Base-by-base conservation (phyloP, 2,888 invertebrate genomes). In the Rhogogaster chlorosoma region DNA sequence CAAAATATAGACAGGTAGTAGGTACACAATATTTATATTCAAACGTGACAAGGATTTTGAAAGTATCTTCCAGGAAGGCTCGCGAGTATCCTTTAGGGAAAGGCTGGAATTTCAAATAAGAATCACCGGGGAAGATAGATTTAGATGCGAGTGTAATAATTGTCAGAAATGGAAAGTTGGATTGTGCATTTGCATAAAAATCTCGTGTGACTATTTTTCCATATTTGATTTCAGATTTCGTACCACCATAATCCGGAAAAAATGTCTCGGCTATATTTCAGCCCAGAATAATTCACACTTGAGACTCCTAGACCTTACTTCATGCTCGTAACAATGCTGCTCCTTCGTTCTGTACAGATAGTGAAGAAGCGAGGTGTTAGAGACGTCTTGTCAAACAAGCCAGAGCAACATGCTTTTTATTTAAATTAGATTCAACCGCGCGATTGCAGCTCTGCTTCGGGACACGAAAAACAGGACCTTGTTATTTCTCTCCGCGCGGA, bases 11-110 rank as follows among this genome's bases (percentile, higher is more conserved):
- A 49, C 61, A 61, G 80, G 32, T 49, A 67, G 32, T 32, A 67
- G 12, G 67, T 67, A 67, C 18, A 80, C 61, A 80, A 80, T 80
- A 80, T 80, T 80, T 80, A 80, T 80, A 80, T 61, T 61, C 80
- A 61, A 61, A 80, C 80, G 80, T 80, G 80, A 80, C 80, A 61
- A 80, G 80, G 80, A 80, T 80, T 80, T 26, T 57, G 7, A 61
- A 80, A 61, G 15, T 38, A 2, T 15, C 38, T 80, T 80, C 80
- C 38, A 36, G 61, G 80, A 80, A 80, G 80, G 61, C 38, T 80
- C 42, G 80, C 22, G 78, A 78, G 36, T 15, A 1, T 57, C 36
- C 26, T 22, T 22, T 7, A 45, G 61, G 12, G 38, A 61, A 26
- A 32, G 77, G 1, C 7, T 77, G 29, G 80, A 61, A 80, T 61